phyloP scores from a whole-genome alignment of 2,888 invertebrate genomes.

The Drosophila mettleri region DNA sequence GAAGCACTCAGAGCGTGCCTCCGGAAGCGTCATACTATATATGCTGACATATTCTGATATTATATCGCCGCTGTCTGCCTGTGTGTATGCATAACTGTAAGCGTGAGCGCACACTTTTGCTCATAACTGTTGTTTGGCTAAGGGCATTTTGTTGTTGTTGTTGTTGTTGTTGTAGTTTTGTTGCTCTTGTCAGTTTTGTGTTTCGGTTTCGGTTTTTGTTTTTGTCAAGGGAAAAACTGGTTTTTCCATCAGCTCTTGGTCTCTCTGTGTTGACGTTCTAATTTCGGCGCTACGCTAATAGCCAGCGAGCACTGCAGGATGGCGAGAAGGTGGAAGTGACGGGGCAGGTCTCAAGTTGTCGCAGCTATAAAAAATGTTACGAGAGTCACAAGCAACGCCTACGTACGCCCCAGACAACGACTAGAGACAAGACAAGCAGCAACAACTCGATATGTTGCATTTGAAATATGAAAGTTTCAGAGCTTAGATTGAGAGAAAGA shows the following conservation, averaged over 20 bases:
- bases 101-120: constrained; percentile 30
- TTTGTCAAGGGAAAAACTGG: constrained; percentile 40
- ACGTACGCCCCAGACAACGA: constrained; percentile 39
- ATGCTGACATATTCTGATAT: constrained; percentile 45
- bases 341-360: constrained; percentile 29
- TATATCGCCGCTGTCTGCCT: constrained; percentile 41
- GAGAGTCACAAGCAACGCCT: constrained; percentile 58
- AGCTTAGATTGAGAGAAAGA: constrained; percentile 28
- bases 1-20: constrained; percentile 23
- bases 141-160: constrained; percentile 41
- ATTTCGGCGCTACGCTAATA: constrained; percentile 52
- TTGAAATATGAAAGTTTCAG: constrained; percentile 57
- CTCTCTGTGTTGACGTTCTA: constrained; percentile 50
- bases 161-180: constrained; percentile 3
- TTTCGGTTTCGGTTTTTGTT: constrained; percentile 15
- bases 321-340: not conserved
- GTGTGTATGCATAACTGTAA: constrained; percentile 9
- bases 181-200: constrained; percentile 1
- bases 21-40: constrained; percentile 44
- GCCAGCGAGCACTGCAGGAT: constrained; percentile 17
- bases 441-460: constrained; percentile 43
- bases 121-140: constrained; percentile 48
- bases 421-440: constrained; percentile 38
- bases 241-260: constrained; percentile 48
- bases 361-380: constrained; percentile 43